Base-by-base conservation (phyloP, 2,113 vertebrate genomes). In the Jaculus jaculus region DNA sequence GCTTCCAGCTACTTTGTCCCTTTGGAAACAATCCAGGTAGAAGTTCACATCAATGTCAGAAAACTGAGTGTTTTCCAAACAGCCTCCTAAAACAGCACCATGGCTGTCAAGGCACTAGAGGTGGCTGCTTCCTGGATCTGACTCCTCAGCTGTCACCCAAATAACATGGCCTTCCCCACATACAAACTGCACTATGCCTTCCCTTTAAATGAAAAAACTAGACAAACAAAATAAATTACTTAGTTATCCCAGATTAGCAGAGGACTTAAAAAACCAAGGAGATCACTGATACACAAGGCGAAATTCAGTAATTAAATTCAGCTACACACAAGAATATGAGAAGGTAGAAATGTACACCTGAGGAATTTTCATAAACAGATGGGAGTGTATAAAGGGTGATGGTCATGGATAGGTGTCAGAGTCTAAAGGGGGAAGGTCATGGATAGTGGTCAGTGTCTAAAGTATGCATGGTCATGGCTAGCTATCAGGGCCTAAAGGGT, bases 241-340 rank as follows among this genome's bases (percentile, higher is more conserved):
- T 97, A 94, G 89, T 93, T 96, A 83, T 79, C 87, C 66, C 58
- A 95, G 91, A 94, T 88, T 51, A 82, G 88, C 89, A 85, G 94
- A 97, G 89, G 94, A 92, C 96, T 97, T 95, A 96, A 94, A 97
- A 91, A 95, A 95, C 93, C 96, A 72, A 90, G 81, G 18, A 7
- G 93, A 96, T 95, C 97, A 96, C 92, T 96, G 92, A 96, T 66
- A 87, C 75, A 68, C 91, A 96, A 97, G 92, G 83, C 66, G 96
- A 97, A 97, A 92, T 90, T 96, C 87, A 58, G 34, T 47, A 80
- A 71, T 71, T 94, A 94, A 97, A 94, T 74, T 90, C 91, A 96
- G 97, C 94, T 95, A 32, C 94, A 97, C 93, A 96, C 94, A 97
- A 92, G 96, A 95, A 97, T 98, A 95, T 54, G 91, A 90, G n/a